Base-by-base conservation (phyloP, 1,140 invertebrate species). In the Plectus sambesii region DNA sequence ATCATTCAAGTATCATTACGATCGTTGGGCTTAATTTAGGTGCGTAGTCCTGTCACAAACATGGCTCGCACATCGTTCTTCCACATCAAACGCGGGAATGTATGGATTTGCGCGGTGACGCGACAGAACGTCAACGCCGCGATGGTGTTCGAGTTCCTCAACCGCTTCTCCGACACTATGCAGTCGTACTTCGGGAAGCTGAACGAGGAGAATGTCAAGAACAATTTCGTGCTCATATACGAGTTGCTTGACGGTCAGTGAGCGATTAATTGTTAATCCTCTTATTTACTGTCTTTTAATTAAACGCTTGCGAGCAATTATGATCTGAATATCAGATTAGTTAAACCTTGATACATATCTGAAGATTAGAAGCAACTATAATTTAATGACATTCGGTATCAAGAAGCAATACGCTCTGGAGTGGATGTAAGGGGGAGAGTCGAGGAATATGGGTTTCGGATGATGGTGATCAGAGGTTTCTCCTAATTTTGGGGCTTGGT, bases 101-200 rank as follows among this genome's bases (percentile, higher is more conserved):
- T 99, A 58, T 99, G 94, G 94, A 73, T 99, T 51, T 92, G 92
- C 24, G 93, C 92, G 5, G 94, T 98, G 1, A 96, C 93, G 2
- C 94, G 96, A 73, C 92, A 99, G 73, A 99, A 99, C 85, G 90
- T 99, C 23, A 99, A 98, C 70, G 94, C 94, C 41, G 88, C 90
- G 0, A 98, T 99, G 90, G 94, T 99, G 19, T 99, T 99, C 73
- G 93, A 99, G 74, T 97, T 99, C 71, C 75, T 99, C 23, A 78
- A 94, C n/a, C 94, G 96, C 74, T 93, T 98, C 69, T 88, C 92
- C 56, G 89, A 97, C 70, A 90, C 97, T 40, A 98, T 99, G 93
- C 89, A 96, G 68, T 92, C 88, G 0, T 99, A 98, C 69, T 98
- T 99, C 75, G 92, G 93, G 42, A 98, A 98, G 74, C 89, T 99